Base-by-base conservation (phyloP, 2,888 invertebrate genomes). In the Andrena chrysosceles region DNA sequence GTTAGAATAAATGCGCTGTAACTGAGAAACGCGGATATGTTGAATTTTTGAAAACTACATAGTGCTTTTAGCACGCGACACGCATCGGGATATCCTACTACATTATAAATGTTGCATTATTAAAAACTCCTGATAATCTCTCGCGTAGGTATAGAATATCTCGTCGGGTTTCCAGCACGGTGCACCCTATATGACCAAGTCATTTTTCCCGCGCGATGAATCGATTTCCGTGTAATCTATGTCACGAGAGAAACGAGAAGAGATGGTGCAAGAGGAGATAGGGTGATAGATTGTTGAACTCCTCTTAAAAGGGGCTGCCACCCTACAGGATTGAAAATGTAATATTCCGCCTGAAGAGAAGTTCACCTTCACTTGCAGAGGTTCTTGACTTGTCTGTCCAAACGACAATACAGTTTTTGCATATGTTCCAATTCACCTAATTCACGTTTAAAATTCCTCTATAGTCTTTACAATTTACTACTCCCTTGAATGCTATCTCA, bases 51-150 rank as follows among this genome's bases (percentile, higher is more conserved):
- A 62, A 20, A 62, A 62, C 5, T 20, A 10, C 6, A 42, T 29
- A 23, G 23, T 16, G 42, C 42, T 42, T 13, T 42, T 42, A 13
- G 16, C 48, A 16, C 26, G 48, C 26, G 26, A 66, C 48, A 48
- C 29, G 48, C 23, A 48, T 66, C 6, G 16, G 26, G 20, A 23
- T 56, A 56, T 8, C 3, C 13, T 16, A 48, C 16, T 66, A 1
- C 64, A 48, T 66, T 48, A 49, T 48, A 66, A 26, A 48, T 49
- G 64, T n/a, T 26, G 64, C 64, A 42, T 66, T 66, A 56, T 66
- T 66, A 66, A 49, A 48, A 66, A 66, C 29, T 49, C 48, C 26
- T 48, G 48, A 66, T 66, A 66, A 66, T 66, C 64, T 54, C 20
- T 33, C 54, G 49, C 13, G 26, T n/a, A n/a, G n/a, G n/a, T 16